Base-by-base conservation (phyloP, 2,888 invertebrate genomes). In the Thecocarcelia acutangulata region DNA sequence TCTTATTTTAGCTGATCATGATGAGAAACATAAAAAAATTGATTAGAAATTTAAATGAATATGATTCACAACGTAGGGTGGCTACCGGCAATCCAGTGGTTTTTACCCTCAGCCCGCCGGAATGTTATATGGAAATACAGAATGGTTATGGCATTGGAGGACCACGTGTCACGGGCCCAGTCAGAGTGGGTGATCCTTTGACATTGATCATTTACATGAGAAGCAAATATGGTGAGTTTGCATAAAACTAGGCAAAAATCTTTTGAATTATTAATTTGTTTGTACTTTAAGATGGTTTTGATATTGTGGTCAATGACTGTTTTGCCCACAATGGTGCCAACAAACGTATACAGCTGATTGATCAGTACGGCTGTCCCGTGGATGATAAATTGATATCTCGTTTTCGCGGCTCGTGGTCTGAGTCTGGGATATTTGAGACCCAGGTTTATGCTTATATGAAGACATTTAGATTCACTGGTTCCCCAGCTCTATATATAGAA, bases 401-500 rank as follows among this genome's bases (percentile, higher is more conserved):
- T 84, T 97, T 97, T 91, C 94, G 97, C 54, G 97, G 97, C 50
- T 96, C 97, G n/a, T 97, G 97, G 96, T 96, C 96, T 0, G 96
- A 97, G 87, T 93, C 95, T 11, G 97, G 97, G 28, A 94, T 97
- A 64, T 97, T 95, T 89, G 97, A 97, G 92, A 97, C 97, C 0
- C 97, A 97, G 90, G 96, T 97, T 56, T 97, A 95, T 90, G 97
- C 97, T 9, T 97, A 97, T 88, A 96, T 97, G 96, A 97, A 97
- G 91, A 97, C 97, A 8, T 91, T 91, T 37, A 93, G 97, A 78
- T 97, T 97, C 90, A 97, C 97, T 0, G 97, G 97, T 24, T 97
- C 97, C 0, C 97, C 97, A 0, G 97, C 97, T 6, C 93, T 97
- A 4, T 97, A 97, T 89, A 97, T 97, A 81, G 97, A 97, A 91